Evolutionary conservation across 2,888 invertebrate genomes (phyloP).

Genomic region (Petrolisthes manimaculis): DNA sequence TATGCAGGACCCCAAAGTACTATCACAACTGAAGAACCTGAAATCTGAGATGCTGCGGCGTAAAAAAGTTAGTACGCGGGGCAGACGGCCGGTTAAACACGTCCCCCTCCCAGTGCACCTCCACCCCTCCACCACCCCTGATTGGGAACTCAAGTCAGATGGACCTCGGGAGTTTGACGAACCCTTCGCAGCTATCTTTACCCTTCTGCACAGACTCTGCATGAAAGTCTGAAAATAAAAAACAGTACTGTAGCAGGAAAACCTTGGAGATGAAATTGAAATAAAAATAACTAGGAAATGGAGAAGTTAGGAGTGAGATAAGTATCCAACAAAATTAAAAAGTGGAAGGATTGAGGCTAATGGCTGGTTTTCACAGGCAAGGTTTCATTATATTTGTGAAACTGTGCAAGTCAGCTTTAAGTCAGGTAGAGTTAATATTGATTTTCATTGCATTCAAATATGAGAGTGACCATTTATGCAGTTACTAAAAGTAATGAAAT

Average conservation of each 20-base stretch:
- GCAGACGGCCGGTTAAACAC: constrained; percentile 24
- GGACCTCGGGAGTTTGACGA: constrained; percentile 36
- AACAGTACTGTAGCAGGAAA: not conserved
- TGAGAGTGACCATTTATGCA: too few relatives aligned
- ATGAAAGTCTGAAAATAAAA: not conserved
- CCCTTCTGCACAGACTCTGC: constrained; percentile 29
- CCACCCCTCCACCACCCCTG: constrained; percentile 32
- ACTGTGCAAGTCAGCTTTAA: not conserved
- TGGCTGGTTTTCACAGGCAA: not conserved
- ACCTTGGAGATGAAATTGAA: not conserved
- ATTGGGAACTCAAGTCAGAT: constrained; percentile 31
- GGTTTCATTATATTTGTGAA: not conserved
- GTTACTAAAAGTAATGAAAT: too few relatives aligned
- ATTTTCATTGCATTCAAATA: not conserved
- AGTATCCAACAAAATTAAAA: not conserved
- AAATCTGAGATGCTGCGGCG: constrained; percentile 32
- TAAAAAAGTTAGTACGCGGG: constrained; percentile 27
- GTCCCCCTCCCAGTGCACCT: constrained; percentile 3
- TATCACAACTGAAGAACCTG: constrained; percentile 29
- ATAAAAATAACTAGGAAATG: not conserved
- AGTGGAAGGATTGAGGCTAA: not conserved
- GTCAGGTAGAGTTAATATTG: not conserved
- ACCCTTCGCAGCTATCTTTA: constrained; percentile 36
- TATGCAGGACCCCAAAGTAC: constrained; percentile 30
- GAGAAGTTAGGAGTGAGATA: not conserved